Conservation (phyloP, 2,113 vertebrate genomes). For the Salvelinus fontinalis region DNA sequence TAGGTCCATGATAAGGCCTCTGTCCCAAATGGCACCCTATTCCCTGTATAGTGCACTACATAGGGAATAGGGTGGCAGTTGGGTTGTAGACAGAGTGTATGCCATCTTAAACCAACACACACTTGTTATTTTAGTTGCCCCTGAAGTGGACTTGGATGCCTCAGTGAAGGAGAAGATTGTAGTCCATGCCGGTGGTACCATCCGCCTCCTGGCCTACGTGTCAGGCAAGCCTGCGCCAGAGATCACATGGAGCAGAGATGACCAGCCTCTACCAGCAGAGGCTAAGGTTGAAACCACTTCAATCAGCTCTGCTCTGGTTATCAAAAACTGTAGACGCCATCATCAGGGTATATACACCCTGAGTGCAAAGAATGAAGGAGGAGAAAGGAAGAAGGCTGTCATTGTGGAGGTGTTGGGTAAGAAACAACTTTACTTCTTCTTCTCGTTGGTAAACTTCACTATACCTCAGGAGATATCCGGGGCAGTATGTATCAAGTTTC, state of each 20-base stretch:
- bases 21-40: background rate
- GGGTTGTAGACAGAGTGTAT: background rate
- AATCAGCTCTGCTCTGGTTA: constrained; percentile 94
- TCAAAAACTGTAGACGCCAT: constrained; percentile 90
- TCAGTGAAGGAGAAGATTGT: constrained; percentile 95
- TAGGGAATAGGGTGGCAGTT: too few species aligned
- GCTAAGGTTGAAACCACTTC: constrained; percentile 89
- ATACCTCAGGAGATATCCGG: too few species aligned
- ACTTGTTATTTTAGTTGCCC: constrained; percentile 76
- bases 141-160: constrained; percentile 94
- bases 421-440: background rate
- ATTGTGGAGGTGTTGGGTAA: constrained; percentile 76
- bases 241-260: constrained; percentile 88
- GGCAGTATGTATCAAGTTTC: too few species aligned
- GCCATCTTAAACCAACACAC: background rate
- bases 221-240: constrained; percentile 94
- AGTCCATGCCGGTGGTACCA: constrained; percentile 93
- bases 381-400: constrained; percentile 92
- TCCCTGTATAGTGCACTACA: background rate
- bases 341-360: constrained; percentile 95
- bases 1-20: background rate
- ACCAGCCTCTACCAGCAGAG: constrained; percentile 86
- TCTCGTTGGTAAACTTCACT: too few species aligned
- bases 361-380: constrained; percentile 92
- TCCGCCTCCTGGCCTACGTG: constrained; percentile 95